A percentile compares a stretch with the other conserved stretches of the same genome.
phyloP scores from a whole-genome alignment of 2,888 invertebrate species.

The Diaprepes abbreviatus region DNA sequence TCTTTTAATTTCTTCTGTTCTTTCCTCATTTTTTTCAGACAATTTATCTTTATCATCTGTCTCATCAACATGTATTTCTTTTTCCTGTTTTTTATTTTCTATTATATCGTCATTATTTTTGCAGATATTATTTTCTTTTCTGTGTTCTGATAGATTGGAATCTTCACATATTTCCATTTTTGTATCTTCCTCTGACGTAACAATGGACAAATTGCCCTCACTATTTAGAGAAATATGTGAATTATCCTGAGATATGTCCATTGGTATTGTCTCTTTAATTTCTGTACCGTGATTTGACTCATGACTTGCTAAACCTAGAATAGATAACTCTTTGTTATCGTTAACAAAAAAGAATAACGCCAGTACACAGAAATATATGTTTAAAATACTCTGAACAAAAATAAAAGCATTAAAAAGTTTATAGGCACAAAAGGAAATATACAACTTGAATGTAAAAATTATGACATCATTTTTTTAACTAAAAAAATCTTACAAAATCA shows the following conservation, averaged over 20 bases:
- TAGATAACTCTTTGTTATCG: no score
- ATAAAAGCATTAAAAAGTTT: no score
- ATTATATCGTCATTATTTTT: conserved; percentile 10
- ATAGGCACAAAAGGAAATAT: no score
- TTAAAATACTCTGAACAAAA: no score
- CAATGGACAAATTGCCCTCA: conserved; percentile 70
- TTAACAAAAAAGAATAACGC: no score
- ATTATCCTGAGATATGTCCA: conserved; percentile 75
- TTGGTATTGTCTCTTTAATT: conserved; percentile 68
- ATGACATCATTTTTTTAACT: no score
- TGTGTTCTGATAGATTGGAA: conserved; percentile 16
- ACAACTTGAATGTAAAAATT: no score
- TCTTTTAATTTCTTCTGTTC: conserved; percentile 27
- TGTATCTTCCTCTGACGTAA: conserved; percentile 69
- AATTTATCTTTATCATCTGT: conserved; percentile 24
- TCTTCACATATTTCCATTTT: conserved; percentile 64
- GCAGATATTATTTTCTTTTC: not conserved
- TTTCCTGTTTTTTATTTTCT: conserved; percentile 50
- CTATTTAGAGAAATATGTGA: conserved; percentile 65
- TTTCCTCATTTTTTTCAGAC: conserved; percentile 23
- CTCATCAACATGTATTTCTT: conserved; percentile 24
- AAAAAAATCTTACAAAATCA: no score
- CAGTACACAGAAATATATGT: no score
- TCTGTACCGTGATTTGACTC: conserved; percentile 65
- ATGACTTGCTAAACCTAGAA: conserved; percentile 70